Percentiles rank a stretch among this genome's conserved stretches.
Evolutionary conservation across 2,113 vertebrate genomes (phyloP).

Genomic region (Pangasianodon gigas): DNA sequence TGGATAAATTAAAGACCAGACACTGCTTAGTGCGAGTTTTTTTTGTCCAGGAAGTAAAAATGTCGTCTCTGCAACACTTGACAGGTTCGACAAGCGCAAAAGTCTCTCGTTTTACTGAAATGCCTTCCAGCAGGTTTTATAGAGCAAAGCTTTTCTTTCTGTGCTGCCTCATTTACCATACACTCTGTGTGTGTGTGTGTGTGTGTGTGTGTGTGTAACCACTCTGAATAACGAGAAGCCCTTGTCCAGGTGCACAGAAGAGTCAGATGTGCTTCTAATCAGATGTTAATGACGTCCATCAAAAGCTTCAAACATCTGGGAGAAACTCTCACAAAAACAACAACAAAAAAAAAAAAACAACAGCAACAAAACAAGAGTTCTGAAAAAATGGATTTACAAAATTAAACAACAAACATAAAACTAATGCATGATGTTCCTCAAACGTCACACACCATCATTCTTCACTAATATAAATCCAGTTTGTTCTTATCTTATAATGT

Average conservation of each 20-base stretch:
- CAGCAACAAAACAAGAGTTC: background rate
- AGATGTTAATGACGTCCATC: background rate
- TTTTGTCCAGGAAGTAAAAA: background rate
- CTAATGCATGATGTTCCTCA: background rate
- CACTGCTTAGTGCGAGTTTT: background rate
- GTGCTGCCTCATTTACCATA: conserved; percentile 9
- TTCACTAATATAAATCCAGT: background rate
- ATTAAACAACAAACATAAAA: background rate
- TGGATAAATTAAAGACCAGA: background rate
- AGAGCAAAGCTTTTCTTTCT: conserved; percentile 22
- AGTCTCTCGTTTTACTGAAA: background rate
- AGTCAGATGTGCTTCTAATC: conserved; percentile 15
- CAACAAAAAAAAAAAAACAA: background rate
- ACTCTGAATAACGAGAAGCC: conserved; percentile 1
- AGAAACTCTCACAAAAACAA: too few species aligned
- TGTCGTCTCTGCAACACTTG: background rate
- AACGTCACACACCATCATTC: background rate
- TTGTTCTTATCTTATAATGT: too few species aligned
- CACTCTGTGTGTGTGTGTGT: background rate
- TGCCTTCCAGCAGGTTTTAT: background rate
- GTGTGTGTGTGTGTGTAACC: background rate
- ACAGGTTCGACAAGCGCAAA: background rate
- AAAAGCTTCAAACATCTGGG: background rate
- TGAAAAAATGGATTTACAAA: background rate
- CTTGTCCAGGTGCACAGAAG: background rate